Evolutionary conservation across 1,140 invertebrate species (phyloP), one percentile per base, ranked within the genome.

Genomic region (Ectropis grisescens): DNA sequence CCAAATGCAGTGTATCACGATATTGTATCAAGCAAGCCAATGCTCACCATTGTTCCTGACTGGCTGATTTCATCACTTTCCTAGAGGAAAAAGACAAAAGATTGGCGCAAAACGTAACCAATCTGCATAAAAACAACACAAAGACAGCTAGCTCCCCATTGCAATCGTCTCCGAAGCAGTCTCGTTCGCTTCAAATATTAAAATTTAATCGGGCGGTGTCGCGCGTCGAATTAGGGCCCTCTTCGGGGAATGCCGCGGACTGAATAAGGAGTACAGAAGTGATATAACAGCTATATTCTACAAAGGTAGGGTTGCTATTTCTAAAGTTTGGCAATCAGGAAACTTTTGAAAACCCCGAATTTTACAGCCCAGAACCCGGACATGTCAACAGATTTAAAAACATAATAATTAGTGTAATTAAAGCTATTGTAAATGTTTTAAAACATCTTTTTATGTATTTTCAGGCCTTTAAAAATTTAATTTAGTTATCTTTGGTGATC

Each of bases 191-290:
- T 79, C 71, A 79, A 79, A 79, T 79, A 79, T 79, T 79, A 79
- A 79, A 79, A 79, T 79, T 79, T 79, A 79, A 79, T 79, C 74
- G 74, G 47, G 51, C 47, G 58, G 62, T 79, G 74, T 79, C 74
- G 74, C 74, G 57, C 70, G 65, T 66, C 74, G 58, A 80, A 80
- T 80, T 76, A 80, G 69, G n/a, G 46, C 59, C 55, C 71, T 76
- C 74, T 48, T 67, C 68, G 75, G 74, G 65, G 56, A 74, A 49
- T 22, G 28, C 0, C 52, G 61, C 13, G 71, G 70, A 74, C n/a
- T 51, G 55, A 13, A 13, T n/a, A n/a, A 2, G 13, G 25, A 11
- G n/a, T 13, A 13, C 22, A 55, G 41, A 52, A 25, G 31, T 7
- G 23, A 12, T 22, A 14, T 13, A 22, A 9, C 19, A 22, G 19